Base-by-base conservation (phyloP, 1,140 invertebrate genomes). In the Gonioctena quinquepunctata region DNA sequence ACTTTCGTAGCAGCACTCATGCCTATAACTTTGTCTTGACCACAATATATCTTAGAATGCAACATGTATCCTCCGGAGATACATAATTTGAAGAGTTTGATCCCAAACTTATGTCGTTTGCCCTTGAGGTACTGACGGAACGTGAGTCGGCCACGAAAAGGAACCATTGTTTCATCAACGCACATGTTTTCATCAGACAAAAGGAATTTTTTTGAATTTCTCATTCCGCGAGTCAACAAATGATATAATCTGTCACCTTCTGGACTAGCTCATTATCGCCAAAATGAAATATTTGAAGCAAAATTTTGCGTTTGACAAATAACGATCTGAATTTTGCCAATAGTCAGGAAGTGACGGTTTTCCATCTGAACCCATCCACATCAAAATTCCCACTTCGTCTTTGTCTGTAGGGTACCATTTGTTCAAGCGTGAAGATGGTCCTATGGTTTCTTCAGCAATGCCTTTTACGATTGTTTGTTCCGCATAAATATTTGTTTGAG, bases 71-170 rank as follows among this genome's bases (percentile, higher is more conserved):
- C 80, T 16, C 76, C 67, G 22, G 65, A 64, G 49, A 72, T 75
- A 68, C 82, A 84, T 5, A 84, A 50, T 70, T 85, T 85, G 72
- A 79, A 84, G 33, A 83, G 48, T 74, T 84, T 83, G 0, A 84
- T 78, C 16, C 81, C 82, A 56, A 27, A 71, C 26, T 71, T 66
- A 48, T 71, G 49, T 4, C 65, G 28, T 26, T 71, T 71, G 5
- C 19, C 27, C 21, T 19, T 26, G 19, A 71, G 67, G 23, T 71
- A 68, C 25, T 71, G 70, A 4, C 25, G 19, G 25, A 71, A 67
- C 18, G 6, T 16, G 27, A 71, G 33, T 6, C 65, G 57, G 7
- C 64, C 70, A 25, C 57, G 26, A 62, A 66, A 71, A 18, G 69
- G 70, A 4, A 71, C 59, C 28, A 62, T 49, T 27, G 33, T 62